These are phyloP conservation scores for Nebria ingens DNA, from an alignment of 1,140 invertebrate species.

Conservation along the genomic window DNA sequence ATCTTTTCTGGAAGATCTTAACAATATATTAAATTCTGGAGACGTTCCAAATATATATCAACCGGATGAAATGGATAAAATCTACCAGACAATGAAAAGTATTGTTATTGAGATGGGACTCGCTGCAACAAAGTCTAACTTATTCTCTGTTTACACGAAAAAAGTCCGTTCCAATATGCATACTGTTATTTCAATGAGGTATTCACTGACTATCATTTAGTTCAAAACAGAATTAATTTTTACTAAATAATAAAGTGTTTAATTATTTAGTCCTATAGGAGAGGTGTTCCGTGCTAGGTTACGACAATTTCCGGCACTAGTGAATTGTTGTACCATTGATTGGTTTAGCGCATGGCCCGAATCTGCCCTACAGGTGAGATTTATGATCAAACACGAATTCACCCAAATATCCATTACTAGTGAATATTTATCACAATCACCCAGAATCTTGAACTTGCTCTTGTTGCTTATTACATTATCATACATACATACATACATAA, in stretches of 20 bases:
- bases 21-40: conserved; percentile 56
- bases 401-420: too few relatives aligned
- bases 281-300: conserved; percentile 53
- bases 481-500: neutral
- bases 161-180: conserved; percentile 52
- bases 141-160: conserved; percentile 57
- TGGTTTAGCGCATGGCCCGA: conserved; percentile 62
- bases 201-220: conserved; percentile 9
- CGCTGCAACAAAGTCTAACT: conserved; percentile 58
- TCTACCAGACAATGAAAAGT: conserved; percentile 49
- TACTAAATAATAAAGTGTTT: neutral
- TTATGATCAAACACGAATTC: neutral
- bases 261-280: conserved; percentile 49
- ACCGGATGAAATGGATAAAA: conserved; percentile 51
- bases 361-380: conserved; percentile 45
- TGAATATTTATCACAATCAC: conserved; percentile 1
- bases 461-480: too few relatives aligned
- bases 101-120: conserved; percentile 51
- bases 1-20: conserved; percentile 56
- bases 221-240: too few relatives aligned
- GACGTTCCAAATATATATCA: conserved; percentile 58
- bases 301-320: conserved; percentile 60
- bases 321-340: conserved; percentile 67
- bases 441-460: neutral
- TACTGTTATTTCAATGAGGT: conserved; percentile 55